Percentiles rank a stretch among this genome's conserved stretches.
phyloP scores from a whole-genome alignment of 2,113 vertebrate species.

The Corythaeola cristata region DNA sequence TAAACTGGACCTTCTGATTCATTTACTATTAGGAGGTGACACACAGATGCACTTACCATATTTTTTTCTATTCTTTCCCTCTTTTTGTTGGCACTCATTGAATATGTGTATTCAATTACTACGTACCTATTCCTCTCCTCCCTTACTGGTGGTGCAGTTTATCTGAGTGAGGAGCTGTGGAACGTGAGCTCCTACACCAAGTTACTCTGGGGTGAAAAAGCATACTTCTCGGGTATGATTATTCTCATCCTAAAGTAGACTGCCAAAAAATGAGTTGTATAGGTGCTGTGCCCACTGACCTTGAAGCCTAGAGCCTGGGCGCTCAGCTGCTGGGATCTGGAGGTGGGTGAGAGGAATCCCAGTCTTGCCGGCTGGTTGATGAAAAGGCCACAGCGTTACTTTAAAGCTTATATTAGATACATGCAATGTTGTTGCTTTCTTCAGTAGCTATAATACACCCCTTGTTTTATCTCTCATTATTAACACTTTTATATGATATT shows the following conservation, averaged over 20 bases:
- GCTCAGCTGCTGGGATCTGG: background rate
- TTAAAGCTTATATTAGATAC: background rate
- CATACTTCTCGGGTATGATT: background rate
- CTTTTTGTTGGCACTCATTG: background rate
- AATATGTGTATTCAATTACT: background rate
- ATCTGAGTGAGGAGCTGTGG: background rate
- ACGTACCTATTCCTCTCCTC: background rate
- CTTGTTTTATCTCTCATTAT: background rate
- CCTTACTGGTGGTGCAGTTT: background rate
- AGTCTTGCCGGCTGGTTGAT: background rate
- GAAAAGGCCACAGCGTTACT: background rate
- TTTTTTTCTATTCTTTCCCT: background rate
- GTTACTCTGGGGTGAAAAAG: background rate
- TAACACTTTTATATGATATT: background rate
- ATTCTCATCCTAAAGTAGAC: background rate
- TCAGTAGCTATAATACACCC: background rate
- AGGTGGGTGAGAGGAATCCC: background rate
- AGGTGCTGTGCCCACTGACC: background rate
- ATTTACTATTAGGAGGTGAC: background rate
- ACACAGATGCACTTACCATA: background rate
- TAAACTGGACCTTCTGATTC: background rate
- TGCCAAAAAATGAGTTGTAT: background rate
- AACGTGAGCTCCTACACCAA: background rate
- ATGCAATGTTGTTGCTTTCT: background rate
- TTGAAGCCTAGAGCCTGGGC: background rate